Evolutionary conservation across 1,140 invertebrate species (phyloP), one percentile per base, ranked within the genome.

Genomic region (Oryctes rhinoceros): DNA sequence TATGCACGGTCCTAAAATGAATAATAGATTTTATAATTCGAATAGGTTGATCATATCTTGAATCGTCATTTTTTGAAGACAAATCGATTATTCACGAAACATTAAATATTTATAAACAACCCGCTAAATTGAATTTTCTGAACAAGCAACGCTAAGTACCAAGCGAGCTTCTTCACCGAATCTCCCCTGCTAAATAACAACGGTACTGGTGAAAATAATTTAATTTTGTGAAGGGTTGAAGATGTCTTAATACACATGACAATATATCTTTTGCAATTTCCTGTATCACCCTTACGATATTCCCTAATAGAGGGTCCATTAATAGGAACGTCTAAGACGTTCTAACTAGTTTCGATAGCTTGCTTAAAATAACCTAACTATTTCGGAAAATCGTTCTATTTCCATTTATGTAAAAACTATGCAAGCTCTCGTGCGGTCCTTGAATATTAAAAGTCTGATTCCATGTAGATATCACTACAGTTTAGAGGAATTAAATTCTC

Each of bases 11-110:
- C 76, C 67, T 76, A 78, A 82, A 80, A 80, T 82, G 80, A 82
- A 82, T 82, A 82, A 82, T 82, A 82, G 78, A 77, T 53, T 75
- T 80, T 79, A 79, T 79, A 79, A 78, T 82, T 82, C 79, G 59
- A 82, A 80, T 82, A 78, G 80, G 76, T 76, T 67, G 75, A 78
- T 81, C 80, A 81, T 81, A 80, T 80, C 75, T 81, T 79, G 62
- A 53, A 59, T 78, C 77, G 76, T 39, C 80, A 80, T 30, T 30
- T 30, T 30, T 30, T 2, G 2, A 30, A 30, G 2, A 30, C 24
- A 30, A 30, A 30, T 30, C 24, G 24, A 53, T 53, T 53, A 53
- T 13, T 1, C 49, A 53, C 65, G 65, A 67, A 20, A 67, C 65
- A 67, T 67, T 67, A 67, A 67, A 67, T 67, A 67, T 67, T 67